phyloP scores from a whole-genome alignment of 2,888 invertebrate species.

The Lasioglossum villosulum region DNA sequence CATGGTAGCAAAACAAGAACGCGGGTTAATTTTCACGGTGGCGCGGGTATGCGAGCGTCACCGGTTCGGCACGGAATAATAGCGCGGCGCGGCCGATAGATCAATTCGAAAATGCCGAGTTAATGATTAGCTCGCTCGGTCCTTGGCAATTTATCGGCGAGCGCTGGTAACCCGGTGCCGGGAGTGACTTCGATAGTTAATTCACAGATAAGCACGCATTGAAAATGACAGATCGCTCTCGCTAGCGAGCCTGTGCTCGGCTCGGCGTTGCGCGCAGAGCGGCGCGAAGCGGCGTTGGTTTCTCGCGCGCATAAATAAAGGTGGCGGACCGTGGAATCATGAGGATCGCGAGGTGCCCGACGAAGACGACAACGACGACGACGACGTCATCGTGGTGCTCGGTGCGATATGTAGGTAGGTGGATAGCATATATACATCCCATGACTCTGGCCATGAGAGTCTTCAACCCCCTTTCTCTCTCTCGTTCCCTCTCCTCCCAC shows the following conservation, averaged over 20 bases:
- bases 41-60: constrained; percentile 43
- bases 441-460: constrained; percentile 67
- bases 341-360: constrained; percentile 62
- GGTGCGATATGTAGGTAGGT: constrained; percentile 70
- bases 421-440: constrained; percentile 57
- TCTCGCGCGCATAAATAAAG: constrained; percentile 70
- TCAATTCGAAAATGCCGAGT: constrained; percentile 58
- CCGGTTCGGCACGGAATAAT: constrained; percentile 51
- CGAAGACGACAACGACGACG: constrained; percentile 57
- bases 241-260: constrained; percentile 25
- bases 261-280: constrained; percentile 13
- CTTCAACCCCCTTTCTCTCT: constrained; percentile 66
- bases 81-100: constrained; percentile 53
- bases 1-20: constrained; percentile 6
- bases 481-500: constrained; percentile 46
- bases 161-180: constrained; percentile 43
- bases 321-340: constrained; percentile 67
- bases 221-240: constrained; percentile 64
- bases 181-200: constrained; percentile 67
- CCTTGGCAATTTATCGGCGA: constrained; percentile 62
- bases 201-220: constrained; percentile 65
- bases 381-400: constrained; percentile 62
- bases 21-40: constrained; percentile 46
- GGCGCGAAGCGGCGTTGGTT: constrained; percentile 40
- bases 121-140: constrained; percentile 61